These are phyloP conservation scores for Parotocinclus haroldoi DNA, from an alignment of 2,797 vertebrate species.

Conservation along the genomic window DNA sequence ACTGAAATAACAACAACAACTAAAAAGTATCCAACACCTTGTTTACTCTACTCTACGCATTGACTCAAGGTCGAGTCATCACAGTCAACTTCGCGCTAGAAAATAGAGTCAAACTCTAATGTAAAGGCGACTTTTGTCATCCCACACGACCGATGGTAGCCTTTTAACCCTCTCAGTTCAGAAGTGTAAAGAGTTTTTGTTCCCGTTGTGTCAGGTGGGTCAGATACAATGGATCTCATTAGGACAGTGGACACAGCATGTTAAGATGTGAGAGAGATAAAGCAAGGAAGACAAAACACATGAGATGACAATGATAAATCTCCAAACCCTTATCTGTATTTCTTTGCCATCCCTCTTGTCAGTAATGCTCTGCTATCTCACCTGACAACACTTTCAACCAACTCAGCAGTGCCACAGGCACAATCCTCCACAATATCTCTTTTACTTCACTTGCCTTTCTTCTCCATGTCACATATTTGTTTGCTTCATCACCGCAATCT, in stretches of 20 bases:
- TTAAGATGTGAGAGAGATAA: not conserved
- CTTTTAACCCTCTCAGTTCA: not conserved
- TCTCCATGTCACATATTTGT: slow-evolving; percentile 11
- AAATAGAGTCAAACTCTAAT: too few relatives aligned
- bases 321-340: slow-evolving; percentile 5
- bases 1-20: too few relatives aligned
- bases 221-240: not conserved
- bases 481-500: slow-evolving; percentile 16
- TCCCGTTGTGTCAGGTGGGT: not conserved
- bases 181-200: not conserved
- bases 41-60: too few relatives aligned
- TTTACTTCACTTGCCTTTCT: slow-evolving; percentile 16
- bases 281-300: slow-evolving; percentile 4
- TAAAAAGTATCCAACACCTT: too few relatives aligned
- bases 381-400: slow-evolving; percentile 55
- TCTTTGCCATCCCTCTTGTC: slow-evolving; percentile 3
- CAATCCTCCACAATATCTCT: slow-evolving; percentile 9
- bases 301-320: slow-evolving; percentile 27
- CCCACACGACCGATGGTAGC: too few relatives aligned
- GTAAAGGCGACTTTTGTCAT: too few relatives aligned
- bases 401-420: slow-evolving; percentile 39
- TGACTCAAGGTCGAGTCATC: too few relatives aligned
- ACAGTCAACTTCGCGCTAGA: too few relatives aligned
- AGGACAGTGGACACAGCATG: not conserved
- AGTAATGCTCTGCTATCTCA: slow-evolving; percentile 32